Evolutionary conservation across 1,140 invertebrate genomes (phyloP).

Genomic region (Papilio aristodemus): DNA sequence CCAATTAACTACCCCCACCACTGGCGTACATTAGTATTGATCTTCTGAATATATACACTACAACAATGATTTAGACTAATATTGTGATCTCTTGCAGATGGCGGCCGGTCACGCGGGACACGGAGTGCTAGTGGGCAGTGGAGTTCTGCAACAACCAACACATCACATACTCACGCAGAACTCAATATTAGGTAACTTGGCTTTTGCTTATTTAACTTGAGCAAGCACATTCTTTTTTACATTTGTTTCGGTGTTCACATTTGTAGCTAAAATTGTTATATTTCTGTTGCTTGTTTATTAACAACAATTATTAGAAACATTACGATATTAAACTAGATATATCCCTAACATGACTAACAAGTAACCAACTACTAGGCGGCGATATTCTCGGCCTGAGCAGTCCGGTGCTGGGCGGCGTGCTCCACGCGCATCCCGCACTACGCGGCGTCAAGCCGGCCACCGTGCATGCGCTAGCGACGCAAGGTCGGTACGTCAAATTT

Average conservation of each 20-base stretch:
- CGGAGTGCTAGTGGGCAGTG: constrained; percentile 31
- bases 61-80: background rate
- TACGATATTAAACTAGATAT: too few relatives aligned
- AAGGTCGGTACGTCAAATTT: constrained; percentile 80
- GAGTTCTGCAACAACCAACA: constrained; percentile 28
- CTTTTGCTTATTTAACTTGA: background rate
- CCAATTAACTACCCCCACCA: too few relatives aligned
- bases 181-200: constrained; percentile 31
- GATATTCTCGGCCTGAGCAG: constrained; percentile 68
- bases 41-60: too few relatives aligned
- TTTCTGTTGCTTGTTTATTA: too few relatives aligned
- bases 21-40: too few relatives aligned
- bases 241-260: too few relatives aligned
- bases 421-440: constrained; percentile 81
- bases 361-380: constrained; percentile 70
- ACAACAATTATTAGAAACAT: background rate
- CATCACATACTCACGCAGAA: constrained; percentile 35
- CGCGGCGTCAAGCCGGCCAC: constrained; percentile 80
- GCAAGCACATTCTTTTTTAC: background rate
- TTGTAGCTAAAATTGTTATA: too few relatives aligned
- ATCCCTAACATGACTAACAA: constrained; percentile 49
- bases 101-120: constrained; percentile 27
- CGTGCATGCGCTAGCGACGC: constrained; percentile 73
- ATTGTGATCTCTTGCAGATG: constrained; percentile 11
- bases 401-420: constrained; percentile 69